Conservation (phyloP, 2,797 vertebrate genomes). For the Sebastolobus altivelis region DNA sequence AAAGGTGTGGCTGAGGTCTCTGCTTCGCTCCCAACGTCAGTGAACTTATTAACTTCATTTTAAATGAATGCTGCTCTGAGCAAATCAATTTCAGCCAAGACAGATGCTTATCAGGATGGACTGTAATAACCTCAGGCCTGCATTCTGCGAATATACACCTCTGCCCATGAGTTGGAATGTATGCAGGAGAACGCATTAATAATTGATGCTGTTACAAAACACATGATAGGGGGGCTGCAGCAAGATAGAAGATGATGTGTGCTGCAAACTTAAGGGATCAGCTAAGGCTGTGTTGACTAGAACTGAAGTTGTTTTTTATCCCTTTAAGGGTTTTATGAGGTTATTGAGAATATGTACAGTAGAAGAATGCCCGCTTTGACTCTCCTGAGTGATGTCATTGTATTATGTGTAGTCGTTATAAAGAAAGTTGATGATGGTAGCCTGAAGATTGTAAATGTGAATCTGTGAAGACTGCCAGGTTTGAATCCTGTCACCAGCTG, state of each 20-base stretch:
- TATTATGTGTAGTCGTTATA: constrained; percentile 1
- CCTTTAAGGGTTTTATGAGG: not conserved
- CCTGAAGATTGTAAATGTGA: constrained; percentile 22
- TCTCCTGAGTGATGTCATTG: not conserved
- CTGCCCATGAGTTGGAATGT: constrained; percentile 62
- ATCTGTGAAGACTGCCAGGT: constrained; percentile 14
- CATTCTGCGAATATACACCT: constrained; percentile 57
- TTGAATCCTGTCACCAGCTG: constrained; percentile 25
- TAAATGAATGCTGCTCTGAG: constrained; percentile 43
- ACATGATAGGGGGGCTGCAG: constrained; percentile 63
- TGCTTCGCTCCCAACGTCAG: constrained; percentile 16
- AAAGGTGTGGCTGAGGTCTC: constrained; percentile 4
- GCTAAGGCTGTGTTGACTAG: constrained; percentile 16
- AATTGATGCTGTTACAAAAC: constrained; percentile 70
- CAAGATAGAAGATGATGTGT: constrained; percentile 51
- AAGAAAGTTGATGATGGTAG: constrained; percentile 8
- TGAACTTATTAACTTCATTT: constrained; percentile 49
- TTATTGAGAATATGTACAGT: constrained; percentile 5
- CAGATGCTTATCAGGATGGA: constrained; percentile 40
- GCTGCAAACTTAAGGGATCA: constrained; percentile 51
- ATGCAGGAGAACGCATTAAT: constrained; percentile 70
- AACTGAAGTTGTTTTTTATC: constrained; percentile 10
- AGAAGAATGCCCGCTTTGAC: constrained; percentile 14
- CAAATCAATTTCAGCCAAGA: constrained; percentile 49
- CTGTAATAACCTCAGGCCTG: constrained; percentile 54